Percentiles rank a stretch among this genome's conserved stretches.
Conservation (phyloP, 2,113 vertebrate species). For the Prolemur simus region DNA sequence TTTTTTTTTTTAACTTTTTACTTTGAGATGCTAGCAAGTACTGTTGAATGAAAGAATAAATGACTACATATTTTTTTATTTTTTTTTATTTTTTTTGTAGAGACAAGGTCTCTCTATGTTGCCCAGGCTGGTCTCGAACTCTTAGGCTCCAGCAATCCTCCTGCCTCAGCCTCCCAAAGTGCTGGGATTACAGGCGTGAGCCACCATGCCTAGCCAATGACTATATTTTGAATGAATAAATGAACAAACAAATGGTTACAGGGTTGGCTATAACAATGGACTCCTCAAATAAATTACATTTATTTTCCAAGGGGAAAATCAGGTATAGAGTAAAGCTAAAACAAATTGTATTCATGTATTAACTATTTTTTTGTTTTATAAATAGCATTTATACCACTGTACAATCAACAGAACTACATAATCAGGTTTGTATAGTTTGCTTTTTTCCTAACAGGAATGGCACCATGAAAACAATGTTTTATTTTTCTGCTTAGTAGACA, state of each 20-base stretch:
- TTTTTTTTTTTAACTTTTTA: background rate
- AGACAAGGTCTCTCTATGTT: background rate
- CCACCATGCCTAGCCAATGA: background rate
- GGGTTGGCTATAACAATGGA: background rate
- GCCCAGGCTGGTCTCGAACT: background rate
- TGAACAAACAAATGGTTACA: background rate
- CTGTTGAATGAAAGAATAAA: background rate
- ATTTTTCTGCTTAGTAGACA: conserved; percentile 8
- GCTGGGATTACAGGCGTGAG: background rate
- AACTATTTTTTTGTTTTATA: conserved; percentile 15
- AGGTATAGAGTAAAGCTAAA: background rate
- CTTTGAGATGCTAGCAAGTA: background rate
- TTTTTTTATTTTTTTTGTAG: background rate
- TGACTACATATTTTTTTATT: background rate
- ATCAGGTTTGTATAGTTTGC: background rate
- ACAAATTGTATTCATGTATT: conserved; percentile 10
- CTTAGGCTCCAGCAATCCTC: background rate
- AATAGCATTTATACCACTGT: background rate
- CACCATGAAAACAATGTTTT: background rate
- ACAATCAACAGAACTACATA: background rate
- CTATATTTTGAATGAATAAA: background rate
- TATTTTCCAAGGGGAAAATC: background rate
- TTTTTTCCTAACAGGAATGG: background rate
- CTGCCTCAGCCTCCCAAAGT: background rate
- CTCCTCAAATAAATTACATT: background rate